Evolutionary conservation across 2,113 vertebrate genomes (phyloP), one percentile per base, ranked within the genome.

Genomic region (Lonchura striata): DNA sequence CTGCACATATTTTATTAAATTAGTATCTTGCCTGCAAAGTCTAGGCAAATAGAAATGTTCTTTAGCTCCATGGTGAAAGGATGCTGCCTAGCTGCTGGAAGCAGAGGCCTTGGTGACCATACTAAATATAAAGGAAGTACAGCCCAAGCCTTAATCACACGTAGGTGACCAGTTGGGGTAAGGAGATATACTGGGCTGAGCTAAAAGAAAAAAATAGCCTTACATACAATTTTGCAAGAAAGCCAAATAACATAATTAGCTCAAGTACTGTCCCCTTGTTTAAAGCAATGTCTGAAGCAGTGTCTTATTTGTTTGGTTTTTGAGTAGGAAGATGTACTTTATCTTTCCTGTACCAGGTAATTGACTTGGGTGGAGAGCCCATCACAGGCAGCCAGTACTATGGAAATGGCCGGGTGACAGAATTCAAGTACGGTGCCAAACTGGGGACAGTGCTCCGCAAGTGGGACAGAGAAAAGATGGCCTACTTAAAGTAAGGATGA

Each of bases 401-500:
- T 75, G 82, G 60, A 56, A 85, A 85, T 19, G 82, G 82, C 60
- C 60, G 82, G 33, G 99, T 99, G 85, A 99, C 99, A 5, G 99
- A 99, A 94, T 99, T 99, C 93, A 99, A 99, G 80, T 99, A 98
- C 18, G 93, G 99, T 4, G 98, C 98, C 41, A 99, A 98, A 83
- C 96, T 99, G 33, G 99, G 98, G 90, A 98, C 75, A 2, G 90
- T 99, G 42, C 94, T 99, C 39, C 98, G 98, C 95, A 99, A 98
- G 68, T 99, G 99, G 99, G 52, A 98, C 1, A 98, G 98, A 13
- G 98, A 99, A 92, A 99, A 99, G 96, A 98, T 99, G 97, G 52
- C 70, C 53, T 99, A 98, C 93, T 96, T 99, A 42, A 98, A 77
- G 99, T 99, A 97, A 95, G 95, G 81, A 10, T 10, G 37, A 12